phyloP scores from a whole-genome alignment of 2,113 vertebrate species.

The Dromiciops gliroides region DNA sequence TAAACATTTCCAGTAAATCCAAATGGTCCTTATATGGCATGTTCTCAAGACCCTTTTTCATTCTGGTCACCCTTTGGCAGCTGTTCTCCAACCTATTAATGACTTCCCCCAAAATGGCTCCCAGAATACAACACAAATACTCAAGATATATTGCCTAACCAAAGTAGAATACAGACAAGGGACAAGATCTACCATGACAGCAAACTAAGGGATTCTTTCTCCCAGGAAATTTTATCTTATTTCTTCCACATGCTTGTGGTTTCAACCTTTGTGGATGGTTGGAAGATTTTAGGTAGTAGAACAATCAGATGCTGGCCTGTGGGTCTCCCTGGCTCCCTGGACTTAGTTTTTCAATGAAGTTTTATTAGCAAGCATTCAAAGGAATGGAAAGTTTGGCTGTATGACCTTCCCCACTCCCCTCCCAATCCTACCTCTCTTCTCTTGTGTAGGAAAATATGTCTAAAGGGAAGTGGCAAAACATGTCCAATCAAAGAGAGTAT shows the following conservation, averaged over 20 bases:
- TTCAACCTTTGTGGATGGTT: background rate
- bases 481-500: background rate
- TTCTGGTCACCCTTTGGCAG: background rate
- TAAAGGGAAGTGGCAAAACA: background rate
- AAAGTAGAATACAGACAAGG: background rate
- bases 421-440: background rate
- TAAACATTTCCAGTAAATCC: background rate
- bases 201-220: background rate
- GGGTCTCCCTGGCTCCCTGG: background rate
- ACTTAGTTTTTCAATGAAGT: constrained; percentile 16
- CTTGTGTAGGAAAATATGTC: background rate
- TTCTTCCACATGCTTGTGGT: background rate
- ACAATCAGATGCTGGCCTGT: background rate
- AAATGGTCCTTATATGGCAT: background rate
- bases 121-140: background rate
- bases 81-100: background rate
- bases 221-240: background rate
- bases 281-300: background rate
- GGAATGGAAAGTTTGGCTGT: background rate
- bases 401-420: background rate
- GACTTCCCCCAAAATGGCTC: background rate
- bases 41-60: background rate
- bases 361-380: background rate
- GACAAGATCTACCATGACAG: background rate
- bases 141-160: background rate